Conservation (phyloP, 2,888 invertebrate genomes). For the Myopa tessellatipennis region DNA sequence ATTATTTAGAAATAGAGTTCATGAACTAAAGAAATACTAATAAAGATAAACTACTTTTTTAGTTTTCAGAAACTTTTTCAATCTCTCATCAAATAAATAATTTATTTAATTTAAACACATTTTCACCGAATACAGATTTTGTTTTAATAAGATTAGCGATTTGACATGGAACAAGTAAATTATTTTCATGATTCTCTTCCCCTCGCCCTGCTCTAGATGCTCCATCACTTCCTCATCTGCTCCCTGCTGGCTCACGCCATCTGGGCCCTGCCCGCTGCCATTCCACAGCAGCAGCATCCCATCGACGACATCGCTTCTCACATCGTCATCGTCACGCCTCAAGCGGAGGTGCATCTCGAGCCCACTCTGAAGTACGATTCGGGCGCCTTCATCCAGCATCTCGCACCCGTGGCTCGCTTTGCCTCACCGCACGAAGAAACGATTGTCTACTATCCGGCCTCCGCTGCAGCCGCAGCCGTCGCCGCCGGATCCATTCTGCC, state of each 20-base stretch:
- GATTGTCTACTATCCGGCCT: constrained; percentile 62
- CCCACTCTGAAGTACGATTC: constrained; percentile 57
- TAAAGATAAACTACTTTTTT: too few relatives aligned
- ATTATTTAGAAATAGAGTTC: too few relatives aligned
- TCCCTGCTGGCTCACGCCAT: constrained; percentile 50
- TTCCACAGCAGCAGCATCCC: constrained; percentile 45
- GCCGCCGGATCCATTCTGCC: constrained; percentile 49
- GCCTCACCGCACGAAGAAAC: constrained; percentile 62
- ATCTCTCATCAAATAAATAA: background rate
- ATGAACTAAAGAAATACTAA: too few relatives aligned
- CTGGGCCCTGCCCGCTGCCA: constrained; percentile 51
- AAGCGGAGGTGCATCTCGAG: constrained; percentile 65
- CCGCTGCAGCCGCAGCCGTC: constrained; percentile 47
- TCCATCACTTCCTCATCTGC: constrained; percentile 57
- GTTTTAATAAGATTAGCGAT: too few relatives aligned
- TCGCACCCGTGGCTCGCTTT: constrained; percentile 63
- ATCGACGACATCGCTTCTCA: constrained; percentile 54
- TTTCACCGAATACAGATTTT: too few relatives aligned
- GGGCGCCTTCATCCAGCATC: constrained; percentile 56
- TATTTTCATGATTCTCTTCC: background rate
- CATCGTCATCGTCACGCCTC: constrained; percentile 65
- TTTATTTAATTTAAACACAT: too few relatives aligned
- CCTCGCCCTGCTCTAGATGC: constrained; percentile 51
- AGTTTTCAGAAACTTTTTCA: background rate
- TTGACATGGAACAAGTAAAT: too few relatives aligned